phyloP scores from a whole-genome alignment of 2,888 invertebrate genomes.

The Hymenopus coronatus region DNA sequence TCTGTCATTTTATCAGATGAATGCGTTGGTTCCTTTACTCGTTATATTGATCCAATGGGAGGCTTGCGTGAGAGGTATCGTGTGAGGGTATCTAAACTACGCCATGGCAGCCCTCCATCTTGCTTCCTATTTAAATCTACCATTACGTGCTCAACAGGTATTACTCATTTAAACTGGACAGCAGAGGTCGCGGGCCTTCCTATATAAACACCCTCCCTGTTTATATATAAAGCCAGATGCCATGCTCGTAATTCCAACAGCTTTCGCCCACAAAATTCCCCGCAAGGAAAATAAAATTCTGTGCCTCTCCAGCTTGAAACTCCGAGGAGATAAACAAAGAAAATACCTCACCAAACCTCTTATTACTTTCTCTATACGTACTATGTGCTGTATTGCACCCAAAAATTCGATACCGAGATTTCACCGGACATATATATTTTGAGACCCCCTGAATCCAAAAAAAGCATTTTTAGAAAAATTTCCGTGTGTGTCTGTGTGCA shows the following conservation, averaged over 20 bases:
- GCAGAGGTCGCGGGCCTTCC: not conserved
- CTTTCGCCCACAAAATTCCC: not conserved
- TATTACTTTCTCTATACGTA: no score
- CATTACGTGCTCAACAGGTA: slow-evolving; percentile 26
- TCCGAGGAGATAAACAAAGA: not conserved
- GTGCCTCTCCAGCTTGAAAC: not conserved
- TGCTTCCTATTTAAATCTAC: slow-evolving; percentile 4
- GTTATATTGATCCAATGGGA: not conserved
- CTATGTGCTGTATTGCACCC: no score
- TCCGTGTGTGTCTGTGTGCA: no score
- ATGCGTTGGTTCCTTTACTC: not conserved
- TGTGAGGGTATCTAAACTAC: slow-evolving; percentile 6
- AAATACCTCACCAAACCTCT: not conserved
- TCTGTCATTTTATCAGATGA: not conserved
- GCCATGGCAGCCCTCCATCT: not conserved
- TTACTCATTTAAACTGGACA: slow-evolving; percentile 23
- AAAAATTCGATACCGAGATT: no score
- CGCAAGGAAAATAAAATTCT: not conserved
- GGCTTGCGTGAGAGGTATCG: slow-evolving; percentile 6
- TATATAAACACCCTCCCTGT: not conserved
- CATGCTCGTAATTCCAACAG: not conserved
- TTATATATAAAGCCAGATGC: not conserved
- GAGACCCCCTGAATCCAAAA: no score
- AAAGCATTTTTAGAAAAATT: no score
- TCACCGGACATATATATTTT: no score